These are phyloP conservation scores for Rugalucina vietnamica DNA, from an alignment of 2,888 invertebrate species.

Conservation along the genomic window DNA sequence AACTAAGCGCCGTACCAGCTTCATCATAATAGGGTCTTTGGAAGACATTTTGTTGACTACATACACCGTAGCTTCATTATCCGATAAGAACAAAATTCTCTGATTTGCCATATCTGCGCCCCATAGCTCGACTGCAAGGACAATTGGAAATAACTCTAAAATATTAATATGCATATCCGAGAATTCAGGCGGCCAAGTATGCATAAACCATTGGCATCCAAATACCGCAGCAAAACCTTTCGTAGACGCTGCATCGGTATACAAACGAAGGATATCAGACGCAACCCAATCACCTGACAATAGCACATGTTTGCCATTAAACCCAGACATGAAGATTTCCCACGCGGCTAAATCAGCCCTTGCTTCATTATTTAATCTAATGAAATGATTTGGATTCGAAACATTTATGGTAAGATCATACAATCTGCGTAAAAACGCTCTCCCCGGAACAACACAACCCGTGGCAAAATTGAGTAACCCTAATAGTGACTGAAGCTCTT, in stretches of 20 bases:
- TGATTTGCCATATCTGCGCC: conserved; percentile 10
- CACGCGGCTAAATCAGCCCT: conserved; percentile 32
- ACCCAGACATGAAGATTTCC: conserved; percentile 33
- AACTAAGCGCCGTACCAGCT: neutral
- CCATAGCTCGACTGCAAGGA: conserved; percentile 28
- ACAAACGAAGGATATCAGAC: neutral
- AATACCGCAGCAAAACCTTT: conserved; percentile 41
- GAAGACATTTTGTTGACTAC: neutral
- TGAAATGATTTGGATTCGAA: conserved; percentile 23
- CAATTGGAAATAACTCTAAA: conserved; percentile 32
- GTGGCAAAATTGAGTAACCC: conserved; percentile 18
- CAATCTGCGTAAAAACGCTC: neutral
- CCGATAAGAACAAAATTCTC: conserved; percentile 35
- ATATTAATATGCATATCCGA: neutral
- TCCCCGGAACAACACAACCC: neutral
- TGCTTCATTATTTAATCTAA: conserved; percentile 33
- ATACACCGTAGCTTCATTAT: conserved; percentile 50
- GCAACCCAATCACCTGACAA: conserved; percentile 3
- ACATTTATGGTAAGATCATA: no score
- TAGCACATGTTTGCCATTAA: conserved; percentile 42
- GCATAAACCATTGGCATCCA: conserved; percentile 26
- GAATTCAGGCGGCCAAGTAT: neutral
- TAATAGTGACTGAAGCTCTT: conserved; percentile 19
- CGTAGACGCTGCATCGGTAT: conserved; percentile 17
- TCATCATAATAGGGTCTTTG: conserved; percentile 16